These are phyloP conservation scores for Heliangelus exortis DNA, from an alignment of 2,797 vertebrate species.

Conservation along the genomic window DNA sequence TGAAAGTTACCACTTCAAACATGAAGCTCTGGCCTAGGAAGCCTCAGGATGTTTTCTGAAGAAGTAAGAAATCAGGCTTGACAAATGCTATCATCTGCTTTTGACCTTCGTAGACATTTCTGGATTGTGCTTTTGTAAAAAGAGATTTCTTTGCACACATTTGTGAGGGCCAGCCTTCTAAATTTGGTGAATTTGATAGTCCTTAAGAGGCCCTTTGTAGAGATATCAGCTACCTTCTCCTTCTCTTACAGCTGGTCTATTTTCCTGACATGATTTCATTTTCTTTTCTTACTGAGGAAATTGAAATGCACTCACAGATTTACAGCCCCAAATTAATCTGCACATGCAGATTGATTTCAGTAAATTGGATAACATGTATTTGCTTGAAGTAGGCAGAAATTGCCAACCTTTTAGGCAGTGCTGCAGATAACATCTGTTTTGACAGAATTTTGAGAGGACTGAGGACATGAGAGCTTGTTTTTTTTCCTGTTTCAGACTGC, in stretches of 20 bases:
- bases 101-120: neutral
- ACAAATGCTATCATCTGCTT: neutral
- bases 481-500: neutral
- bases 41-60: neutral
- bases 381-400: neutral
- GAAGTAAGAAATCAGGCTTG: neutral
- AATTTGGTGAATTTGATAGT: neutral
- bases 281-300: slow-evolving; percentile 21
- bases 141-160: neutral
- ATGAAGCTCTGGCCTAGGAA: neutral
- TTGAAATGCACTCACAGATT: neutral
- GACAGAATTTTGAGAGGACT: neutral
- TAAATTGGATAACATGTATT: neutral
- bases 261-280: neutral
- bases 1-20: neutral
- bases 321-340: slow-evolving; percentile 15
- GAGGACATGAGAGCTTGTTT: neutral
- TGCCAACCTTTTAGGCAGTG: neutral
- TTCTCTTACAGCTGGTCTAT: neutral
- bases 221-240: neutral
- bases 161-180: neutral
- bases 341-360: slow-evolving; percentile 23
- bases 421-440: neutral
- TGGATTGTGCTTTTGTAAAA: neutral
- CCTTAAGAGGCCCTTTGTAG: neutral